These are phyloP conservation scores for Ammospiza nelsoni DNA, from an alignment of 2,113 vertebrate species.

Conservation along the genomic window DNA sequence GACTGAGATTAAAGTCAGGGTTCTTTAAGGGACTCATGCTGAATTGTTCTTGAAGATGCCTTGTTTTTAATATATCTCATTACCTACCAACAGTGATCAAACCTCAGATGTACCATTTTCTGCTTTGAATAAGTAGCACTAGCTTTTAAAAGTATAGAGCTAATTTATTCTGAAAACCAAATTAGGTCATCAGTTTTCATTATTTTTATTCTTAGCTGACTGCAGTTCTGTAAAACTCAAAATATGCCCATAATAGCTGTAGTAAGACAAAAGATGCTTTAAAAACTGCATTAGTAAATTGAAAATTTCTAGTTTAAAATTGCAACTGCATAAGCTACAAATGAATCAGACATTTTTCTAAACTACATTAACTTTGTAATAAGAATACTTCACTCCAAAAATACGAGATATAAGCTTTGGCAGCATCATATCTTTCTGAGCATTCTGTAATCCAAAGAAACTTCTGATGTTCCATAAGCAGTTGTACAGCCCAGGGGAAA, in stretches of 20 bases:
- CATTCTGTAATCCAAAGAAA: not conserved
- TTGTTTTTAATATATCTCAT: not conserved
- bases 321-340: not conserved
- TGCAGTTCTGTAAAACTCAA: not conserved
- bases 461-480: not conserved
- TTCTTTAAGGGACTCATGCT: not conserved
- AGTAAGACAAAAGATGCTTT: not conserved
- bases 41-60: not conserved
- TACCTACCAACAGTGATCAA: not conserved
- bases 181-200: not conserved
- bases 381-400: not conserved
- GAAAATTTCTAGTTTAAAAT: not conserved
- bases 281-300: not conserved
- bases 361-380: not conserved
- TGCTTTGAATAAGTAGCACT: not conserved
- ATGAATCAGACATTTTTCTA: not conserved
- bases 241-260: not conserved
- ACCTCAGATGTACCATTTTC: conserved; percentile 1
- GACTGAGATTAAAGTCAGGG: not conserved
- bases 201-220: not conserved
- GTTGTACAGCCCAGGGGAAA: not conserved
- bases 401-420: not conserved
- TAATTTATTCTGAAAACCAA: not conserved
- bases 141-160: not conserved
- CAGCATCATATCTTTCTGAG: not conserved